phyloP scores from a whole-genome alignment of 2,888 invertebrate genomes.

The Ligdia adustata region DNA sequence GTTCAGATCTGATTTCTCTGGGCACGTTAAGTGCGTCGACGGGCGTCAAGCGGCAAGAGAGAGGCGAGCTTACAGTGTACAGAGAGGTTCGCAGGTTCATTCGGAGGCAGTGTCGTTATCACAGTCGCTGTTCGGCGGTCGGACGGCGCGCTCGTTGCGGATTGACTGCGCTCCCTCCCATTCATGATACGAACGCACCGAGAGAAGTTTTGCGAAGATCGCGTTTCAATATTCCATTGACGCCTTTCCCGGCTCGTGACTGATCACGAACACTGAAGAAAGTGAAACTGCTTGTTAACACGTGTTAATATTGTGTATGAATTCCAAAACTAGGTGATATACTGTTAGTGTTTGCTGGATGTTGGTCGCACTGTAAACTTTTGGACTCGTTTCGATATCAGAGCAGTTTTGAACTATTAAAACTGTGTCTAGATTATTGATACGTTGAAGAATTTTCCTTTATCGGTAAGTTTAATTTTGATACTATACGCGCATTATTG shows the following conservation, averaged over 20 bases:
- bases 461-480: constrained; percentile 65
- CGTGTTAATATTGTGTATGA: constrained; percentile 71
- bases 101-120: constrained; percentile 78
- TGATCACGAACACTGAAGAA: constrained; percentile 65
- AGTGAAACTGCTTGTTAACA: constrained; percentile 69
- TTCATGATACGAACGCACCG: constrained; percentile 51
- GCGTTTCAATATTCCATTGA: constrained; percentile 57
- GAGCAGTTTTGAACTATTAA: constrained; percentile 68
- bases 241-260: constrained; percentile 60
- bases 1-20: constrained; percentile 51
- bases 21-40: constrained; percentile 56
- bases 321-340: constrained; percentile 55
- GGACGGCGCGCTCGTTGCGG: constrained; percentile 67
- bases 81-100: constrained; percentile 74
- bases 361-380: constrained; percentile 55
- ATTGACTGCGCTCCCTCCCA: constrained; percentile 42
- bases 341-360: constrained; percentile 58
- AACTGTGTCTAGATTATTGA: constrained; percentile 79
- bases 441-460: constrained; percentile 51
- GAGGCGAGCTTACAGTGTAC: constrained; percentile 73
- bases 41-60: constrained; percentile 56
- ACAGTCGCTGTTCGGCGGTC: constrained; percentile 80
- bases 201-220: constrained; percentile 76
- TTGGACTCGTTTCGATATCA: constrained; percentile 75
- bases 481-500: too few species aligned